Evolutionary conservation across 2,888 invertebrate species (phyloP), one percentile per base, ranked within the genome.

Genomic region (Papilio gigon): DNA sequence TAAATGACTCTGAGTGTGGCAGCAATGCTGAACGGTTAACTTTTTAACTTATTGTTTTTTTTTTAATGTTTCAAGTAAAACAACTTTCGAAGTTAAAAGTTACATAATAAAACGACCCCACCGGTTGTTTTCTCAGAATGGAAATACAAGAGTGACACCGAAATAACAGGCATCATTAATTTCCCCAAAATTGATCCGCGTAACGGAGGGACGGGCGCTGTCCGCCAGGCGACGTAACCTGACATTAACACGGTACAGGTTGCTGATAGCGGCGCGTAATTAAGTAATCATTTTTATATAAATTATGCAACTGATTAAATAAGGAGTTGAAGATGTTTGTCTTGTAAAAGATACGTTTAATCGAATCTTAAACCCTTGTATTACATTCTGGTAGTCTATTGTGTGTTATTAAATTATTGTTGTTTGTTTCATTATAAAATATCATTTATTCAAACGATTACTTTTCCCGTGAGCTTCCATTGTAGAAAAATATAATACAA

Each of bases 111-210:
- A 27, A 22, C 33, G 37, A n/a, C 35, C 60, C 33, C 47, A 20
- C 25, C 22, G 27, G n/a, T 35, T 17, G 47, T 47, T 53, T 63
- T 68, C 63, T 58, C 68, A 56, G 35, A 63, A 64, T 64, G 68
- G 68, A 59, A 59, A 64, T 37, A 9, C 59, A 33, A 59, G 4
- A 33, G 40, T 9, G 9, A 27, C 27, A 22, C 58, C 22, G n/a
- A 30, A 37, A 68, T 58, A 37, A 44, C 47, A 35, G 47, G 33
- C 17, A 27, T 59, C 64, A 64, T 68, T 64, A 59, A 68, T 59
- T 68, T 68, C 64, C 68, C 59, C 68, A 58, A 59, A 68, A 68
- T n/a, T n/a, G 60, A 68, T 44, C 47, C 47, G 27, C 59, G 35
- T 64, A 64, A 68, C 27, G 25, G 68, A 17, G 58, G 56, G 44